Evolutionary conservation across 1,140 invertebrate species (phyloP), one percentile per base, ranked within the genome.

Genomic region (Saccostrea cuccullata): DNA sequence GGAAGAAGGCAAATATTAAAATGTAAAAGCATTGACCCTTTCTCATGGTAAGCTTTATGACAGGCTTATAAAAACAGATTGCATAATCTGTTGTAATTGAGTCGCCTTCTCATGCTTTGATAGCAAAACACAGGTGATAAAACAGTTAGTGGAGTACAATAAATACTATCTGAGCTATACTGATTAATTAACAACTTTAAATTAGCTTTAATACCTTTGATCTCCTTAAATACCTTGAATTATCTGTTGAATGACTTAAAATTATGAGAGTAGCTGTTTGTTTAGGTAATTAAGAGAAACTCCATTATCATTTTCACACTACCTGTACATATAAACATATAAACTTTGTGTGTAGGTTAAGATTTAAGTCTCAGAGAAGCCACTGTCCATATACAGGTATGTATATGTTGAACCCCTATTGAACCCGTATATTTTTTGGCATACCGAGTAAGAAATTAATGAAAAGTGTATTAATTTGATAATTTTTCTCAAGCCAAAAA

Each of bases 101-200:
- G 12, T 77, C 26, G 5, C 60, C 60, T 67, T 23, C 17, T 23
- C 20, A n/a, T 67, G 60, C 20, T 30, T 77, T 77, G 26, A 26
- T 77, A 77, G 26, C 2, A 77, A 77, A 77, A 77, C 70, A 77
- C 67, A 26, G 67, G n/a, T 73, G 67, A 73, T 73, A 73, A 73
- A 73, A 77, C 11, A 67, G 60, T 67, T 67, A 67, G 17, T 67
- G 60, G 20, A 67, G 60, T 67, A 67, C 23, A 23, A 8, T 77
- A 15, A 30, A 77, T 13, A 77, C 8, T 8, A 13, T 23, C 11
- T 36, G 70, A 77, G 70, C 70, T 77, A 30, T 30, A 77, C 26
- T 77, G 70, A 30, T 77, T 36, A 77, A 77, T 36, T 77, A 77
- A 36, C 5, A 40, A 30, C 26, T 36, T 30, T 30, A 30, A 77